These are phyloP conservation scores for Lontra canadensis DNA, from an alignment of 2,113 vertebrate species.

Conservation along the genomic window DNA sequence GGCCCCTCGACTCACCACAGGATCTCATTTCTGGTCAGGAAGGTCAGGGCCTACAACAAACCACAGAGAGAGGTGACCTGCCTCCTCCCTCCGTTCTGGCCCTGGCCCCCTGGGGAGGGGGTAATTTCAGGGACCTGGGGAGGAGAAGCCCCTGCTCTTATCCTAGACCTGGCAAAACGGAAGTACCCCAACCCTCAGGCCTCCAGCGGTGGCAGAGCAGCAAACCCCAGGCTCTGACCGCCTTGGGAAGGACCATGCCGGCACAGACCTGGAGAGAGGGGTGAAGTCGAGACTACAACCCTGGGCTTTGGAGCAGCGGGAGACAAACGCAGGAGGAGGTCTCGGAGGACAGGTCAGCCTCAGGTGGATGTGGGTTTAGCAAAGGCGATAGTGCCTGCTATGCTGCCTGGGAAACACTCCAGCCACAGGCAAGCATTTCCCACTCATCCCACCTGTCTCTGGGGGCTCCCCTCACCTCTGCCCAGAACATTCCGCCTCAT, in stretches of 20 bases:
- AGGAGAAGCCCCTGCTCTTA: not conserved
- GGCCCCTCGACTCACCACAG: constrained; percentile 66
- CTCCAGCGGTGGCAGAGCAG: too few relatives aligned
- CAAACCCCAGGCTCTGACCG: not conserved
- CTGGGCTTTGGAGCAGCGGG: not conserved
- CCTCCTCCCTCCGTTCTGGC: not conserved
- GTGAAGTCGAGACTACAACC: not conserved
- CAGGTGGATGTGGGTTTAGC: not conserved
- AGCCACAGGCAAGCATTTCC: not conserved
- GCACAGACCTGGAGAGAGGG: not conserved
- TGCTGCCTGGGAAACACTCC: not conserved
- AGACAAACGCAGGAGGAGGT: not conserved
- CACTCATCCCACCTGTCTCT: not conserved
- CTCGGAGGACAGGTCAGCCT: not conserved
- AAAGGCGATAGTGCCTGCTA: not conserved
- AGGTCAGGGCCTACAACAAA: constrained; percentile 79
- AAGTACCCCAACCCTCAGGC: too few relatives aligned
- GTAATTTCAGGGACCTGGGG: not conserved
- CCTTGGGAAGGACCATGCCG: not conserved
- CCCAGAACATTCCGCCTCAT: not conserved
- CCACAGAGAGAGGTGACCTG: not conserved
- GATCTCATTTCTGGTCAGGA: constrained; percentile 80
- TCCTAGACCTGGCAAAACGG: not conserved
- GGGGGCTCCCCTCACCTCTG: not conserved
- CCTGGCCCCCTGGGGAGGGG: not conserved